Percentiles rank a stretch among this genome's conserved stretches.
phyloP scores from a whole-genome alignment of 2,797 vertebrate genomes.

The Coregonus sp. region DNA sequence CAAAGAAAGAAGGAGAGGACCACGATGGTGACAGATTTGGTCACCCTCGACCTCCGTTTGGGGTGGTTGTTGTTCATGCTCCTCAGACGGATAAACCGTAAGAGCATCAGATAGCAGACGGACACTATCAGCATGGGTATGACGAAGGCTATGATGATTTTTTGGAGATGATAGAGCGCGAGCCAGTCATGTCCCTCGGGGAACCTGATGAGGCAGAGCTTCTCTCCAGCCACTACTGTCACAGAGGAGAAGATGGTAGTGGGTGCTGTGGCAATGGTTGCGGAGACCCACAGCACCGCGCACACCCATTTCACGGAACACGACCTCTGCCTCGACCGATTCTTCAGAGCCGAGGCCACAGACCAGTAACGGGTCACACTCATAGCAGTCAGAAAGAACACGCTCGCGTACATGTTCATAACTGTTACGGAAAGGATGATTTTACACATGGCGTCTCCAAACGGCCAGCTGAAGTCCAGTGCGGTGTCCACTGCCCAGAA shows the following conservation, averaged over 20 bases:
- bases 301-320: slow-evolving; percentile 72
- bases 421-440: slow-evolving; percentile 81
- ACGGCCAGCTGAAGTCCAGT: slow-evolving; percentile 85
- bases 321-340: slow-evolving; percentile 38
- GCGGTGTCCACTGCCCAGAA: slow-evolving; percentile 85
- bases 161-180: slow-evolving; percentile 82
- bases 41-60: slow-evolving; percentile 71
- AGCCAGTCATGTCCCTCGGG: slow-evolving; percentile 80
- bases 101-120: slow-evolving; percentile 74
- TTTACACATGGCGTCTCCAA: slow-evolving; percentile 82
- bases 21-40: slow-evolving; percentile 76
- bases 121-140: slow-evolving; percentile 77
- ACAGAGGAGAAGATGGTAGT: slow-evolving; percentile 77
- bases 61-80: slow-evolving; percentile 65
- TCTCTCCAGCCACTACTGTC: slow-evolving; percentile 76
- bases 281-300: slow-evolving; percentile 75
- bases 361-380: slow-evolving; percentile 80
- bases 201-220: slow-evolving; percentile 79
- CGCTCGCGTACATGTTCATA: slow-evolving; percentile 86
- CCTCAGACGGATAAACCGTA: slow-evolving; percentile 69
- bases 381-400: slow-evolving; percentile 84
- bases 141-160: slow-evolving; percentile 80
- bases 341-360: slow-evolving; percentile 71
- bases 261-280: slow-evolving; percentile 75
- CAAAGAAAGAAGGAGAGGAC: slow-evolving; percentile 77